Evolutionary conservation across 2,113 vertebrate species (phyloP).

Genomic region (Gadus macrocephalus): DNA sequence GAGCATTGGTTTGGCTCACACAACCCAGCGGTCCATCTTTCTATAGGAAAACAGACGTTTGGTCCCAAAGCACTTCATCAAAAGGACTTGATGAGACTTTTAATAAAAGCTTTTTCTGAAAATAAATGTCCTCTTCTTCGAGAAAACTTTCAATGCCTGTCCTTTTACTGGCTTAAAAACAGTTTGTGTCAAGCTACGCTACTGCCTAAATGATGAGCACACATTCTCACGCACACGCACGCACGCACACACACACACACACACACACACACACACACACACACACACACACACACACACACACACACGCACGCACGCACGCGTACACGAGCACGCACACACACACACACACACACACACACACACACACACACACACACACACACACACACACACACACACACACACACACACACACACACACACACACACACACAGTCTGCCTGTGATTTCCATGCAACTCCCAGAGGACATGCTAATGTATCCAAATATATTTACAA

Average conservation of each 20-base stretch:
- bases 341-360: slow-evolving; percentile 24
- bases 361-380: slow-evolving; percentile 24
- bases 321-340: neutral
- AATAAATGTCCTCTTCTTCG: slow-evolving; percentile 34
- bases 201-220: slow-evolving; percentile 34
- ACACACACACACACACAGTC: slow-evolving; percentile 27
- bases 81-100: slow-evolving; percentile 34
- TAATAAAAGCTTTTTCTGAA: slow-evolving; percentile 32
- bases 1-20: too few species aligned
- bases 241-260: neutral
- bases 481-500: slow-evolving; percentile 80
- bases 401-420: slow-evolving; percentile 10
- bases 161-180: slow-evolving; percentile 17
- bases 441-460: slow-evolving; percentile 79
- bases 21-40: too few species aligned
- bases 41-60: slow-evolving; percentile 32
- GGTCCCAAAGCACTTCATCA: slow-evolving; percentile 37
- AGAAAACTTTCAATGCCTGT: slow-evolving; percentile 2
- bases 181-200: slow-evolving; percentile 38
- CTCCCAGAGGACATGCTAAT: slow-evolving; percentile 75
- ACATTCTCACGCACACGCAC: neutral
- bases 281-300: slow-evolving; percentile 15
- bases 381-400: slow-evolving; percentile 13
- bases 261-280: slow-evolving; percentile 12
- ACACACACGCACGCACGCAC: slow-evolving; percentile 11